A percentile compares a stretch with the other conserved stretches of the same genome.
Evolutionary conservation across 92 coral and sea anemone genomes (phyloP).

Genomic region (Siderastrea radians): DNA sequence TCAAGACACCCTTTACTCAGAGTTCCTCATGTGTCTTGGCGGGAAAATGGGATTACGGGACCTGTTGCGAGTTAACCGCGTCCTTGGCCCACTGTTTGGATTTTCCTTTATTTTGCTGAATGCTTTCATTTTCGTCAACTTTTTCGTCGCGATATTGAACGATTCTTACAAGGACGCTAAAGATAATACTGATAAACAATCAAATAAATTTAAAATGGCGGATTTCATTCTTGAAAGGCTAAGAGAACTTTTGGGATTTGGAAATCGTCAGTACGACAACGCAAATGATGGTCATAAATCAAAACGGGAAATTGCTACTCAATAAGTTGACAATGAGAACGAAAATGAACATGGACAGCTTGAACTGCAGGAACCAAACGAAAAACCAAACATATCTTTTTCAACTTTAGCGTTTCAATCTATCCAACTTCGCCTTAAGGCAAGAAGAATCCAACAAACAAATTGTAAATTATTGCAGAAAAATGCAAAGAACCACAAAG

Average conservation of each 20-base stretch:
- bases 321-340: not conserved
- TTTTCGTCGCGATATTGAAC: slow-evolving; percentile 81
- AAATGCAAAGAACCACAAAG: not conserved
- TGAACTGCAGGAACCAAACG: not conserved
- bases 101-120: slow-evolving; percentile 63
- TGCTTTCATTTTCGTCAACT: slow-evolving; percentile 78
- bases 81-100: slow-evolving; percentile 73
- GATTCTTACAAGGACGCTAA: slow-evolving; percentile 73
- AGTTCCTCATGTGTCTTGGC: slow-evolving; percentile 76
- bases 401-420: slow-evolving; percentile 4
- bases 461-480: not conserved
- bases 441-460: not conserved
- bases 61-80: slow-evolving; percentile 36
- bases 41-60: slow-evolving; percentile 51
- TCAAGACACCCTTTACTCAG: slow-evolving; percentile 48
- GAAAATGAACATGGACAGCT: not conserved
- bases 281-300: not conserved
- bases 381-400: not conserved
- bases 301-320: too few species aligned
- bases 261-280: not conserved
- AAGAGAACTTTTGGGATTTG: slow-evolving; percentile 43
- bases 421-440: slow-evolving; percentile 15
- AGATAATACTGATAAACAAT: slow-evolving; percentile 47
- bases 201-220: slow-evolving; percentile 77
- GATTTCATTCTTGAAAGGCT: slow-evolving; percentile 74